Evolutionary conservation across 1,140 invertebrate genomes (phyloP).

Genomic region (Drosophila saltans): DNA sequence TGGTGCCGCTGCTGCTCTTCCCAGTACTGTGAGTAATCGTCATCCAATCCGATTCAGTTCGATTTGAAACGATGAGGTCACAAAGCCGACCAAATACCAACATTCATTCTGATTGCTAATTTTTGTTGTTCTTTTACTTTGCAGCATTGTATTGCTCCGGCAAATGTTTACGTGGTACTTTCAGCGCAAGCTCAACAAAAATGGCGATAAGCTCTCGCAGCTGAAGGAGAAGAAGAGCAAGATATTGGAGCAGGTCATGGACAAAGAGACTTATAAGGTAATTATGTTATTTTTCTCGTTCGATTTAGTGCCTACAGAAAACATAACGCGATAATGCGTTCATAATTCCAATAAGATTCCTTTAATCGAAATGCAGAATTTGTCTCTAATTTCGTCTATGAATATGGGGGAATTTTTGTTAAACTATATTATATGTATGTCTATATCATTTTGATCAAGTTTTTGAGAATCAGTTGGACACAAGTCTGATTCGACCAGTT

Average conservation of each 20-base stretch:
- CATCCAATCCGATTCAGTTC: not conserved
- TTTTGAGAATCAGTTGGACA: no score
- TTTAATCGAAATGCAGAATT: no score
- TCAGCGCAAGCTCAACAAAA: constrained; percentile 91
- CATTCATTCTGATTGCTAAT: constrained; percentile 3
- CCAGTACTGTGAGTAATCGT: constrained; percentile 90
- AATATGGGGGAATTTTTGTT: no score
- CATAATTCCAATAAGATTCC: no score
- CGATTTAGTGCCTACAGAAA: no score
- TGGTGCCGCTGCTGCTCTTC: constrained; percentile 89
- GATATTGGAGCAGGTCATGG: constrained; percentile 97
- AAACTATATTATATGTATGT: no score
- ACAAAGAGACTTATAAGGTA: constrained; percentile 98
- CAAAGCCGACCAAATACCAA: constrained; percentile 1
- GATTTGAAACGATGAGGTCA: constrained; percentile 39
- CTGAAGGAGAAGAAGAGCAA: constrained; percentile 93
- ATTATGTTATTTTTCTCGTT: no score
- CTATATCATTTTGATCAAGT: no score
- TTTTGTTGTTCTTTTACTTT: constrained; percentile 20
- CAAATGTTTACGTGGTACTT: constrained; percentile 94
- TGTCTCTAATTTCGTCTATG: no score
- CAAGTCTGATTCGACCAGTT: no score
- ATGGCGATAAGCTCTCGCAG: constrained; percentile 89
- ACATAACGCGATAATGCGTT: no score
- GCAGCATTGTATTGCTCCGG: constrained; percentile 92